These are phyloP conservation scores for Pontoporia blainvillei DNA, from an alignment of 2,113 vertebrate species.

Conservation along the genomic window DNA sequence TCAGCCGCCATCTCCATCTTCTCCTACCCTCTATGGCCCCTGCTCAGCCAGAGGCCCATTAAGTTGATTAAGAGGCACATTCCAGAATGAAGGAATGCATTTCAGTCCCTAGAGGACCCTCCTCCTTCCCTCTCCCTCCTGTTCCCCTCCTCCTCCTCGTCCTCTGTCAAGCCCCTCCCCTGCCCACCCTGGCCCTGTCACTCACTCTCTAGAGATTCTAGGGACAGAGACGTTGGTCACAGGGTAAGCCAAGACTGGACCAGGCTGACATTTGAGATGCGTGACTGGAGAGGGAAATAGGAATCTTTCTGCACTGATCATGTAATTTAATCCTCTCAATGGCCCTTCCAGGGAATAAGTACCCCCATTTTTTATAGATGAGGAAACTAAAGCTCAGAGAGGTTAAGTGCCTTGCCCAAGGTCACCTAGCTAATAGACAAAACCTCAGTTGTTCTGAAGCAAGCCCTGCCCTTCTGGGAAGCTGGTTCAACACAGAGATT, in stretches of 20 bases:
- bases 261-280: background rate
- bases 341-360: background rate
- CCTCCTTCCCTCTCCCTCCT: background rate
- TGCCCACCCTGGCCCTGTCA: background rate
- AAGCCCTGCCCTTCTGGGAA: background rate
- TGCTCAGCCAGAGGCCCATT: constrained; percentile 33
- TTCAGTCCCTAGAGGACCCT: constrained; percentile 41
- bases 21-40: background rate
- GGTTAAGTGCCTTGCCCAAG: background rate
- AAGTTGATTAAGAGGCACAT: constrained; percentile 54
- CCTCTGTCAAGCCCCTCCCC: background rate
- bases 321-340: background rate
- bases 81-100: constrained; percentile 34
- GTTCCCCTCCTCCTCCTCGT: background rate
- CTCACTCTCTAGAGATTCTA: background rate
- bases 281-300: background rate
- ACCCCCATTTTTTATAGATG: background rate
- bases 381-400: background rate
- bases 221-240: background rate
- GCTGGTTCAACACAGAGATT: background rate
- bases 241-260: background rate
- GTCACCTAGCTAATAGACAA: background rate
- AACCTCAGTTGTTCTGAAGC: background rate
- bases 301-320: background rate
- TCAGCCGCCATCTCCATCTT: background rate